Base-by-base conservation (phyloP, 2,113 vertebrate genomes). In the Nesospiza acunhae region DNA sequence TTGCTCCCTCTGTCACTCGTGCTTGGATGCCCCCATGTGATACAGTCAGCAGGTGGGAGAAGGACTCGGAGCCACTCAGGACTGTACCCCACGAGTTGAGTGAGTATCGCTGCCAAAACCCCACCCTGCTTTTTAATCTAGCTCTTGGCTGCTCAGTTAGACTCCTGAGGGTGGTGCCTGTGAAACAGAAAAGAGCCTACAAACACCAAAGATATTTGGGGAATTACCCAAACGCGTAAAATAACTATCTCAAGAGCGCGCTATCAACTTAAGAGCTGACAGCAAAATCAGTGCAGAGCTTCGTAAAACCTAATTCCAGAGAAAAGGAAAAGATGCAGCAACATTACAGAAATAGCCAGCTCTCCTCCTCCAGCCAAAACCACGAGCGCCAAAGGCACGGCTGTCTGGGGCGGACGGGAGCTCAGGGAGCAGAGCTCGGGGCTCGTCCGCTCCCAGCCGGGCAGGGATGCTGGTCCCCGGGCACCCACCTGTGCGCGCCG, bases 401-500 rank as follows among this genome's bases (percentile, higher is more conserved):
- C 33, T 19, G 8, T 1, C 44, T 2, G 1, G 58, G 49, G 5
- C 18, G 8, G 16, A 4, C 1, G 35, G 7, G 49, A n/a, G 49
- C 46, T 20, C 31, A 2, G 13, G 31, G 31, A 17, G 52, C 52
- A 18, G 27, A 30, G 17, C 37, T 49, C 47, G 13, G 23, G 52
- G 44, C 33, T 8, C 13, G 17, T 37, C 37, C 53, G 2, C 8
- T 12, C 2, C 37, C 44, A 3, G 33, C 62, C 13, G 10, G 20
- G 10, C 4, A 31, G 11, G 28, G 80, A 59, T 6, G 64, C 42
- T 33, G 74, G 47, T 17, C 46, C 31, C 12, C 27, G 42, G 13
- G 23, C 60, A 87, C 94, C 23, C 69, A 96, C 95, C 96, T 92
- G 93, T 9, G 58, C 37, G 63, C 14, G 55, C 91, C 22, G 79